Conservation (phyloP, 2,797 vertebrate species). For the Sternarchorhynchus goeldii region DNA sequence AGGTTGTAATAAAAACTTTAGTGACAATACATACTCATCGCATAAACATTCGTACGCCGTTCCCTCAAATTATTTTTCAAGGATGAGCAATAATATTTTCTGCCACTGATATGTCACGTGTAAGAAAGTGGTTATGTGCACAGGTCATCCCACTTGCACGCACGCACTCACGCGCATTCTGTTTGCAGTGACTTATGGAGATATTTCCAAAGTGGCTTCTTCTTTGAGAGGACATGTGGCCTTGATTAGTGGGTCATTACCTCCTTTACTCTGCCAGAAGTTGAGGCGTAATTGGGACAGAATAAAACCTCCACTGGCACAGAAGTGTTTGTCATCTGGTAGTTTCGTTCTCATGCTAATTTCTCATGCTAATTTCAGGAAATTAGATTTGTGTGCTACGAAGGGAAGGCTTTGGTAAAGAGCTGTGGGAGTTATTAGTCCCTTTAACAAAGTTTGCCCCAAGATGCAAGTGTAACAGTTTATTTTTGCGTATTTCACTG, state of each 20-base stretch:
- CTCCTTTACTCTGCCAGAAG: slow-evolving; percentile 71
- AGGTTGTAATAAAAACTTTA: neutral
- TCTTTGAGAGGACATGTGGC: slow-evolving; percentile 70
- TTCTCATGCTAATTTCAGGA: slow-evolving; percentile 56
- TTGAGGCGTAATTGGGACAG: slow-evolving; percentile 74
- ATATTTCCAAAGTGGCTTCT: slow-evolving; percentile 51
- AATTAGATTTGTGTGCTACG: slow-evolving; percentile 48
- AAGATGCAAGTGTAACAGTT: neutral
- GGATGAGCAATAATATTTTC: neutral
- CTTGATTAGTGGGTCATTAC: slow-evolving; percentile 74
- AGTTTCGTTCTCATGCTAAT: slow-evolving; percentile 58
- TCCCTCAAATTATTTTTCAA: neutral
- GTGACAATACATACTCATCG: neutral
- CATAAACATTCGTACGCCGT: neutral
- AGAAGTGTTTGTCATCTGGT: slow-evolving; percentile 71
- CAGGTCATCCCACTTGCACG: too few species aligned
- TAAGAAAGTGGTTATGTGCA: too few species aligned
- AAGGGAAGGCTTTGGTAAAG: neutral
- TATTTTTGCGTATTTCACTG: neutral
- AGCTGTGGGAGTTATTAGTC: neutral
- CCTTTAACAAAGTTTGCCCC: neutral
- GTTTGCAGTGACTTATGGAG: slow-evolving; percentile 48
- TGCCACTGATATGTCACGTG: too few species aligned
- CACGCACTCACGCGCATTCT: neutral
- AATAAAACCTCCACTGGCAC: slow-evolving; percentile 71